Evolutionary conservation across 2,888 invertebrate species (phyloP).

Genomic region (Cordilura impudica): DNA sequence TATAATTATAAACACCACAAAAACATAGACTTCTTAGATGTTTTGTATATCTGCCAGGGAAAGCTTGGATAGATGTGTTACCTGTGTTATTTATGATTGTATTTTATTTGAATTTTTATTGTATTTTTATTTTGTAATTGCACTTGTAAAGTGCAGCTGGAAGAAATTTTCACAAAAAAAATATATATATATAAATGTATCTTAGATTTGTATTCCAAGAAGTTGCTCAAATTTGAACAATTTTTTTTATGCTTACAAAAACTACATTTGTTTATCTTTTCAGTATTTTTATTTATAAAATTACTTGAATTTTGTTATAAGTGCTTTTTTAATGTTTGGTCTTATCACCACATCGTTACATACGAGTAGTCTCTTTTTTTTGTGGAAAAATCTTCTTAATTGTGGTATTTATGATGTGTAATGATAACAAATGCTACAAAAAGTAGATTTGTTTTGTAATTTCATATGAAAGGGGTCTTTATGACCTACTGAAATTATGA

Average conservation of each 20-base stretch:
- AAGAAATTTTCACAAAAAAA: not conserved
- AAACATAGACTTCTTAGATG: not conserved
- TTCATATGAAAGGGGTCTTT: not conserved
- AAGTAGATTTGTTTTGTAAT: not conserved
- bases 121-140: constrained; percentile 10
- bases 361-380: not conserved
- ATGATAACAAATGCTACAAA: constrained; percentile 17
- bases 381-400: constrained; percentile 15
- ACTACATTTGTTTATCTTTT: constrained; percentile 32
- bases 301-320: not conserved
- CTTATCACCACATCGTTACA: constrained; percentile 34
- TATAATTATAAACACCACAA: constrained; percentile 8
- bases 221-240: constrained; percentile 8
- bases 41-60: not conserved
- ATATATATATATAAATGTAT: not conserved
- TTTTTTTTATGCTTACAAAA: constrained; percentile 19
- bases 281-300: not conserved
- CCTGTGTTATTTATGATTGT: not conserved
- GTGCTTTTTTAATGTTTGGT: not conserved
- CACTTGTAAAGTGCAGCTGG: constrained; percentile 16
- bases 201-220: constrained; percentile 9
- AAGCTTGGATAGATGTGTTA: not conserved
- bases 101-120: too few relatives aligned
- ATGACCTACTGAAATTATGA: not conserved
- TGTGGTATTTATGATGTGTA: constrained; percentile 44